Percentiles rank a stretch among this genome's conserved stretches.
phyloP scores from a whole-genome alignment of 2,888 invertebrate genomes.

The Pseudanteris insignis region DNA sequence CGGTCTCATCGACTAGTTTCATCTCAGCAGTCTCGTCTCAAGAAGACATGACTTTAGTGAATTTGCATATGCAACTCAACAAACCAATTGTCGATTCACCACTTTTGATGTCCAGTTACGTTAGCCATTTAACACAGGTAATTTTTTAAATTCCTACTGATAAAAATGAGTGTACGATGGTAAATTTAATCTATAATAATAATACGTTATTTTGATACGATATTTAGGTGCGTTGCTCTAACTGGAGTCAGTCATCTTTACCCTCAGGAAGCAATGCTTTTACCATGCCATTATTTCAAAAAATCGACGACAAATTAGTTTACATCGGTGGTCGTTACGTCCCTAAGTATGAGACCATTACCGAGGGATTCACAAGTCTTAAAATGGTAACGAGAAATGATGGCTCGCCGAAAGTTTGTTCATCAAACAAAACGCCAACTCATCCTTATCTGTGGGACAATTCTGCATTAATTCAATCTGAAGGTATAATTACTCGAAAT shows the following conservation, averaged over 20 bases:
- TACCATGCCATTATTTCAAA: constrained; percentile 82
- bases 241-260: constrained; percentile 80
- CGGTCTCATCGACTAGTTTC: constrained; percentile 84
- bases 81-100: constrained; percentile 93
- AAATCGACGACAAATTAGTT: constrained; percentile 77
- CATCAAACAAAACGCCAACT: constrained; percentile 70
- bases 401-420: constrained; percentile 65
- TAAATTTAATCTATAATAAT: no score
- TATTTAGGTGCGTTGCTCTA: constrained; percentile 74
- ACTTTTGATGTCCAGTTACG: constrained; percentile 92
- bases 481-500: no score
- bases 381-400: constrained; percentile 72
- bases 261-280: constrained; percentile 80
- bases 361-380: constrained; percentile 75
- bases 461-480: constrained; percentile 58
- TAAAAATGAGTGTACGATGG: no score
- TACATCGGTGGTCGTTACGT: constrained; percentile 80
- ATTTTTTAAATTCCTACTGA: no score
- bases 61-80: constrained; percentile 93
- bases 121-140: constrained; percentile 89
- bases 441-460: constrained; percentile 73
- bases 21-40: constrained; percentile 92
- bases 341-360: constrained; percentile 75
- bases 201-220: no score
- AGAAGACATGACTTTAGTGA: constrained; percentile 90